These are phyloP conservation scores for Iselma pallidipennis DNA, from an alignment of 2,888 invertebrate species.

Conservation along the genomic window DNA sequence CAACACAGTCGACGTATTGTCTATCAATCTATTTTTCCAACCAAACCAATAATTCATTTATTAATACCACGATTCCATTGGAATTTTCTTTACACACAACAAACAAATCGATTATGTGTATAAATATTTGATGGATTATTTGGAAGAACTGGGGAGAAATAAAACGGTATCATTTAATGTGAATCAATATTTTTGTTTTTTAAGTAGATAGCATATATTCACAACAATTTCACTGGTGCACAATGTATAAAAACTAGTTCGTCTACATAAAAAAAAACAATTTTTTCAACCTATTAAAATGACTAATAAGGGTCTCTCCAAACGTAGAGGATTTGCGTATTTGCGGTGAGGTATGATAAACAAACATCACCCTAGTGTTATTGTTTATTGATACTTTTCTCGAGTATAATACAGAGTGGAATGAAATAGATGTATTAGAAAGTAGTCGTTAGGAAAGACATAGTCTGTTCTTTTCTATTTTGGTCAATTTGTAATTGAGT, in stretches of 20 bases:
- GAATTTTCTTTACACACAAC: background rate
- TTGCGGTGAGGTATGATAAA: background rate
- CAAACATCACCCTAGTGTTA: too few relatives aligned
- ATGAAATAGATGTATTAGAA: too few relatives aligned
- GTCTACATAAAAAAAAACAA: slow-evolving; percentile 4
- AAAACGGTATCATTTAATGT: slow-evolving; percentile 1
- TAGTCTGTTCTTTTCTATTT: too few relatives aligned
- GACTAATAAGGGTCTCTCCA: background rate
- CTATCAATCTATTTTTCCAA: too few relatives aligned
- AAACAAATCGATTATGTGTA: background rate
- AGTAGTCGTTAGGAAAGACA: too few relatives aligned
- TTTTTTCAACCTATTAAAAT: background rate
- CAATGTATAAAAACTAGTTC: slow-evolving; percentile 21
- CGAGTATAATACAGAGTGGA: too few relatives aligned
- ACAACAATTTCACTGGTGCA: slow-evolving; percentile 15
- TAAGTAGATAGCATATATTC: slow-evolving; percentile 7
- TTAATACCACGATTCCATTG: background rate
- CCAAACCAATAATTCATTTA: too few relatives aligned
- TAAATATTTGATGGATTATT: background rate
- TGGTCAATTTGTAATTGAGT: too few relatives aligned
- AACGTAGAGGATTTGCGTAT: background rate
- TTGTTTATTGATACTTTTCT: too few relatives aligned
- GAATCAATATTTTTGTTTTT: slow-evolving; percentile 11
- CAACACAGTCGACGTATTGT: too few relatives aligned
- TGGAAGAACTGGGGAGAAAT: background rate